These are phyloP conservation scores for Dasysyrphus tricinctus DNA, from an alignment of 2,888 invertebrate genomes.

Conservation along the genomic window DNA sequence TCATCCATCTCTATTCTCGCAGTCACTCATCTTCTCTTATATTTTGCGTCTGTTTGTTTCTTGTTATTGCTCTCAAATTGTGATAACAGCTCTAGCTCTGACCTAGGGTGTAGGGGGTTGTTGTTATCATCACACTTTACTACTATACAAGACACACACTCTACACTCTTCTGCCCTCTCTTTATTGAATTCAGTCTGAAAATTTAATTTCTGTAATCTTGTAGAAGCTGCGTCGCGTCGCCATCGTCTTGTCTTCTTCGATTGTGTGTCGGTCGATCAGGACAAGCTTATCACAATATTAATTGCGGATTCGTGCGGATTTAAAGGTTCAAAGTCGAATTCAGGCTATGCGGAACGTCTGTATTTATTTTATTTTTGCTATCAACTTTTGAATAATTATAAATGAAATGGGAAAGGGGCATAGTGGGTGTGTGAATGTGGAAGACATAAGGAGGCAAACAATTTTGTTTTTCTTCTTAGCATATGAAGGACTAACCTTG, in stretches of 20 bases:
- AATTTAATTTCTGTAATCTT: conserved; percentile 1
- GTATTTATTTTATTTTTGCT: not conserved
- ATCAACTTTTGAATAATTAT: conserved; percentile 4
- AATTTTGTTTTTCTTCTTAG: conserved; percentile 29
- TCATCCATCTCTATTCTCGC: no score
- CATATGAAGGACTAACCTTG: conserved; percentile 68
- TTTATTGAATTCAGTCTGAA: conserved; percentile 35
- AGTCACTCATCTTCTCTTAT: not conserved
- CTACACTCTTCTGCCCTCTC: not conserved
- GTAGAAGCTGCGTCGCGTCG: not conserved
- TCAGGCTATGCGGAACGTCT: conserved; percentile 53
- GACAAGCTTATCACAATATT: conserved; percentile 14
- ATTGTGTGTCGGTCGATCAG: not conserved
- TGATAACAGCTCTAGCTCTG: conserved; percentile 44
- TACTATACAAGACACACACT: not conserved
- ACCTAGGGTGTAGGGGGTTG: conserved; percentile 36
- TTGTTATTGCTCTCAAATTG: not conserved
- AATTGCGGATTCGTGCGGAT: conserved; percentile 49
- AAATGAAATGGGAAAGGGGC: not conserved
- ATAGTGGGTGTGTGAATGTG: not conserved
- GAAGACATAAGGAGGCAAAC: conserved; percentile 7
- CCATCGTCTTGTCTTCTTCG: not conserved
- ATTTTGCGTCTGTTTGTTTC: not conserved
- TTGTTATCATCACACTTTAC: conserved; percentile 16
- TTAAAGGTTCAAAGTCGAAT: conserved; percentile 67